A percentile compares a stretch with the other conserved stretches of the same genome.
Conservation (phyloP, 2,113 vertebrate genomes). For the Amphilophus citrinellus region DNA sequence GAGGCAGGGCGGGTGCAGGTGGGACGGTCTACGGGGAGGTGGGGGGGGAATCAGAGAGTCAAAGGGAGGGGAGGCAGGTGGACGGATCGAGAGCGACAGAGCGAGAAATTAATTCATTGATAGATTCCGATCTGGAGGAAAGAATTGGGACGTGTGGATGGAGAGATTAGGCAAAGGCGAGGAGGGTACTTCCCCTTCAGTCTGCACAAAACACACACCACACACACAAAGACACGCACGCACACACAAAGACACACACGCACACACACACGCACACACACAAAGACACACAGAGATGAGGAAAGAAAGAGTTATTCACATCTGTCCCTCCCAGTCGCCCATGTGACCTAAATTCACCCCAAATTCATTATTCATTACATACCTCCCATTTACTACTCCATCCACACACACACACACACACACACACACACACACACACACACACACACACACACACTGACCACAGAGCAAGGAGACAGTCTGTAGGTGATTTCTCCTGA, state of each 20-base stretch:
- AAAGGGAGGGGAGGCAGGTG: constrained; percentile 1
- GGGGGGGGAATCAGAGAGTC: neutral
- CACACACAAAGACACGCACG: neutral
- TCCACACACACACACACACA: constrained; percentile 13
- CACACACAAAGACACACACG: neutral
- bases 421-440: neutral
- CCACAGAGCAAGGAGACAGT: too few species aligned
- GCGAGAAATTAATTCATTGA: constrained; percentile 75
- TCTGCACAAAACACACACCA: neutral
- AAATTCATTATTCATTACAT: constrained; percentile 69
- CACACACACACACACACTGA: too few species aligned
- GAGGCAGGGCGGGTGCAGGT: constrained; percentile 33
- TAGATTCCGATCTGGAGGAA: constrained; percentile 70
- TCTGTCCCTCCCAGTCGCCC: constrained; percentile 9
- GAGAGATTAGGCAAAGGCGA: constrained; percentile 59
- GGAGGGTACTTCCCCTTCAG: neutral
- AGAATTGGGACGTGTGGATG: constrained; percentile 57
- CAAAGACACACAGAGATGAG: neutral
- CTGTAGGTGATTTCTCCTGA: neutral
- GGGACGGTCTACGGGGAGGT: constrained; percentile 23
- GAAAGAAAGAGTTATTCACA: constrained; percentile 21
- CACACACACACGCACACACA: neutral
- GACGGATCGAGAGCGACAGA: constrained; percentile 47
- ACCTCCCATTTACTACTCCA: constrained; percentile 6
- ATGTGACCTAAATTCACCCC: constrained; percentile 66